phyloP scores from a whole-genome alignment of 2,888 invertebrate species.

The Priocnemis perturbator region DNA sequence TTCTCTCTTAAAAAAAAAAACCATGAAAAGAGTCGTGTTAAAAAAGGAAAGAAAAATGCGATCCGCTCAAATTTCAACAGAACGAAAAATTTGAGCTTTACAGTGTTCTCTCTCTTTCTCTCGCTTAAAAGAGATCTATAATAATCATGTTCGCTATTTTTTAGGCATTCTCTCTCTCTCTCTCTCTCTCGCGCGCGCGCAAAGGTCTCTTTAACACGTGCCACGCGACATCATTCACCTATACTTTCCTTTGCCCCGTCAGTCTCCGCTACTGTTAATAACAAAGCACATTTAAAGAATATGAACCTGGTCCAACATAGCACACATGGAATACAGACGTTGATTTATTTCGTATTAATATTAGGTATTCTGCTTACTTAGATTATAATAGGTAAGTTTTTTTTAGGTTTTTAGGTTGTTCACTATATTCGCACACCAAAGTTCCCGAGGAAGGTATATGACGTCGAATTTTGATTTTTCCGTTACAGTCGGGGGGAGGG shows the following conservation, averaged over 20 bases:
- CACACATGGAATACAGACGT: constrained; percentile 66
- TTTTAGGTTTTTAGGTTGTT: constrained; percentile 43
- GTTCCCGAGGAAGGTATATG: constrained; percentile 53
- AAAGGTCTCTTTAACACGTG: constrained; percentile 9
- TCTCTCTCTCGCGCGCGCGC: constrained; percentile 14
- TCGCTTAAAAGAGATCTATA: constrained; percentile 10
- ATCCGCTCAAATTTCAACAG: constrained; percentile 32
- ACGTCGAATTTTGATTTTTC: constrained; percentile 21
- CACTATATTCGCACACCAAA: constrained; percentile 55
- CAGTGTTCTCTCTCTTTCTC: constrained; percentile 27
- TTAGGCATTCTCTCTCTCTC: constrained; percentile 27
- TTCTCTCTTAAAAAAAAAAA: background rate
- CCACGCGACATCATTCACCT: constrained; percentile 15
- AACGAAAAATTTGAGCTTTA: constrained; percentile 42
- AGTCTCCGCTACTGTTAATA: constrained; percentile 46
- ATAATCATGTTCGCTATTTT: constrained; percentile 18
- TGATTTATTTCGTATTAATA: constrained; percentile 59
- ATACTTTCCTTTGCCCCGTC: constrained; percentile 22
- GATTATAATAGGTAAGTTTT: constrained; percentile 60
- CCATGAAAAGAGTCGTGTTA: background rate
- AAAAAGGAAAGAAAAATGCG: constrained; percentile 25
- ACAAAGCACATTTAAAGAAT: constrained; percentile 61
- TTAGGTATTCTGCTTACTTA: constrained; percentile 60
- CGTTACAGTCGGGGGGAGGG: background rate
- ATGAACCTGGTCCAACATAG: constrained; percentile 67